A percentile compares a stretch with the other conserved stretches of the same genome.
Conservation (phyloP, 1,140 invertebrate species). For the Physella acuta region DNA sequence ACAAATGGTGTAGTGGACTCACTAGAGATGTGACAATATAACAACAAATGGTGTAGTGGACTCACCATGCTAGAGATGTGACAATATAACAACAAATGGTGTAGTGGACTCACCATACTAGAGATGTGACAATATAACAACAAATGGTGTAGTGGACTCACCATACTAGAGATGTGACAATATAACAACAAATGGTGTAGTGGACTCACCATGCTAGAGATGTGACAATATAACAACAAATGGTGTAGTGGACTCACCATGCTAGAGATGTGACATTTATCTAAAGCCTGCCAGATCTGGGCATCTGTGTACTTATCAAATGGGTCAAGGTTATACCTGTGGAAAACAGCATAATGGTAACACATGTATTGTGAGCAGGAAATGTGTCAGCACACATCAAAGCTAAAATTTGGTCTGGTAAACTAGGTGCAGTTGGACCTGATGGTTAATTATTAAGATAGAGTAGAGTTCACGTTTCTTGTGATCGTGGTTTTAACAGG, state of each 20-base stretch:
- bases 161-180: too few species aligned
- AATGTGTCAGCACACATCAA: not conserved
- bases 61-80: too few species aligned
- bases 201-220: too few species aligned
- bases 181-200: too few species aligned
- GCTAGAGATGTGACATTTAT: slow-evolving; percentile 66
- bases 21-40: too few species aligned
- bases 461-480: not conserved
- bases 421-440: not conserved
- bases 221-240: too few species aligned
- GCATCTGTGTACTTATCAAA: slow-evolving; percentile 63
- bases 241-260: slow-evolving; percentile 51
- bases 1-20: too few species aligned
- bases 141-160: too few species aligned
- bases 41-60: too few species aligned
- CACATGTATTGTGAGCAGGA: not conserved
- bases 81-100: too few species aligned
- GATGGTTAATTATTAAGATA: not conserved
- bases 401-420: not conserved
- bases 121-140: too few species aligned
- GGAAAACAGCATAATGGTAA: not conserved
- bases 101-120: too few species aligned
- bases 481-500: not conserved
- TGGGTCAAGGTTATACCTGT: slow-evolving; percentile 69
- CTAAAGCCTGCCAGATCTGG: slow-evolving; percentile 68